Base-by-base conservation (phyloP, 2,797 vertebrate genomes). In the Neomorphus geoffroyi region DNA sequence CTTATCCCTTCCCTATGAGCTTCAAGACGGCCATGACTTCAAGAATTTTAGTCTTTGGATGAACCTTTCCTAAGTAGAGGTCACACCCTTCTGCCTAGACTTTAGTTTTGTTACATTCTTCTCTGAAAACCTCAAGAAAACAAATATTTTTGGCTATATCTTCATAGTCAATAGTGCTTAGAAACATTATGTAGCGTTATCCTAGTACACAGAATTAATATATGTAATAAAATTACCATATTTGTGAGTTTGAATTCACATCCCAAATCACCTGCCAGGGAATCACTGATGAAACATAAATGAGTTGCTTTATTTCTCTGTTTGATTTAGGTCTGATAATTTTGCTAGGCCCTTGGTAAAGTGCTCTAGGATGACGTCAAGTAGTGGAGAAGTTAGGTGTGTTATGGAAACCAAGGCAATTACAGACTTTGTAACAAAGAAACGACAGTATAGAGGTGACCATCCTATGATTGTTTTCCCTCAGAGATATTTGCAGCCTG, bases 31-130 rank as follows among this genome's bases (percentile, higher is more conserved):
- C 80, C 60, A 94, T 66, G 94, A 93, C 80, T 94, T 80, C 81
- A 97, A 94, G 72, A 92, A 95, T 94, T 96, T 94, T 62, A 90
- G 90, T 92, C 80, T 94, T 86, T 87, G 86, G 61, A 35, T 94
- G 93, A 96, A 92, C 90, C 84, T 80, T 94, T 89, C 67, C 53
- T 93, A 92, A 95, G 83, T 0, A 92, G 71, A 91, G 94, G 93
- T 96, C 95, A 96, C 64, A 93, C 80, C 94, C 61, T 85, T 87
- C 79, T 90, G 73, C 83, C 48, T 71, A 57, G 53, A 78, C 71
- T 92, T 95, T 0, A 92, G 56, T 21, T 94, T 82, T 89, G 33
- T 88, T 71, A 58, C 32, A 71, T 13, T 60, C 51, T 53, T 93
- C 57, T 83, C 79, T 78, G 51, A 92, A 90, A 94, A 56, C 16